Percentiles rank a stretch among this genome's conserved stretches.
These are phyloP conservation scores for Heterocephalus glaber DNA, from an alignment of 2,113 vertebrate species.

Conservation along the genomic window DNA sequence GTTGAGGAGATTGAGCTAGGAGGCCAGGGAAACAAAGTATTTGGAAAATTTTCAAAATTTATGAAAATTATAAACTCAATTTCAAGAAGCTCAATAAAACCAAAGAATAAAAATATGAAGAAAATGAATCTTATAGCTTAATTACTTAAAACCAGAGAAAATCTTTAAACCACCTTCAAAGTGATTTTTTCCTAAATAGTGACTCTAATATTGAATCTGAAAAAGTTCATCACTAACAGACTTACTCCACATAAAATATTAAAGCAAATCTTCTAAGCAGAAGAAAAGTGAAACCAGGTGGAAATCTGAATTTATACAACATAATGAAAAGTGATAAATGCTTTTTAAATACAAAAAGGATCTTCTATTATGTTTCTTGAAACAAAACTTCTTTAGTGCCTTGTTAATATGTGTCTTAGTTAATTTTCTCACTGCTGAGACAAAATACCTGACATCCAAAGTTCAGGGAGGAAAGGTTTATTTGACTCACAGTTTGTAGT, in stretches of 20 bases:
- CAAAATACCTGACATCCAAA: background rate
- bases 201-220: background rate
- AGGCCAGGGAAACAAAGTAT: background rate
- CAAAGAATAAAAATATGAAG: background rate
- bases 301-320: background rate
- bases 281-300: background rate
- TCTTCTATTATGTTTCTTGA: background rate
- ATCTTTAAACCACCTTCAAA: background rate
- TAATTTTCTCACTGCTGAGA: background rate
- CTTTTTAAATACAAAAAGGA: background rate
- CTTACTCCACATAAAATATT: background rate
- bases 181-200: background rate
- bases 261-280: background rate
- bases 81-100: background rate
- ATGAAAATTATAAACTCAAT: background rate
- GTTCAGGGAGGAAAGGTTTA: background rate
- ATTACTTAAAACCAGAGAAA: background rate
- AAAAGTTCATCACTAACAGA: background rate
- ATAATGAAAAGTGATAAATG: background rate
- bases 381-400: background rate
- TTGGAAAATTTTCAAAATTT: background rate
- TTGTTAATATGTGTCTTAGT: background rate
- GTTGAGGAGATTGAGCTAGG: background rate
- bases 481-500: background rate
- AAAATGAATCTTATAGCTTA: background rate